A percentile compares a stretch with the other conserved stretches of the same genome.
Evolutionary conservation across 2,797 vertebrate genomes (phyloP).

Genomic region (Lates japonicus): DNA sequence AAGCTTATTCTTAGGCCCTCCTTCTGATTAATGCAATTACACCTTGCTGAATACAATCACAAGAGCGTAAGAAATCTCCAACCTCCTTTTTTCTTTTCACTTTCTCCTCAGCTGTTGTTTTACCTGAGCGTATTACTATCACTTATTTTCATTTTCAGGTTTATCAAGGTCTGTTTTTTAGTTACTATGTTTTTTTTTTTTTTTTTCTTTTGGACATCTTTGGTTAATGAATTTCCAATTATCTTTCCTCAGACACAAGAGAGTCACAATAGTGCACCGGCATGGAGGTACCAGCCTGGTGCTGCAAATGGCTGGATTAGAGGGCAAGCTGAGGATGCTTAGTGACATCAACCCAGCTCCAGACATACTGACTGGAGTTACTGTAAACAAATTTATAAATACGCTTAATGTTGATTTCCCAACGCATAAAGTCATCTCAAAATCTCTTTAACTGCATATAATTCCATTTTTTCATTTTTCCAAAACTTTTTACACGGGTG

Average conservation of each 20-base stretch:
- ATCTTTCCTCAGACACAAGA: background rate
- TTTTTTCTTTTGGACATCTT: background rate
- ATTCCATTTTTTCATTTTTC: constrained; percentile 22
- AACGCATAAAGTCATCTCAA: background rate
- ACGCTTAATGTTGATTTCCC: background rate
- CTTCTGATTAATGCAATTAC: constrained; percentile 80
- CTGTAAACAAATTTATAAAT: background rate
- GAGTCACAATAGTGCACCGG: background rate
- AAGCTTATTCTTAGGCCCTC: constrained; percentile 78
- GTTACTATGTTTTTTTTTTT: background rate
- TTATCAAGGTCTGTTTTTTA: constrained; percentile 20
- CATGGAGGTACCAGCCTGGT: background rate
- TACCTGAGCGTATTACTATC: constrained; percentile 17
- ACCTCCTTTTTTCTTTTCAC: constrained; percentile 20
- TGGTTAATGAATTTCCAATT: background rate
- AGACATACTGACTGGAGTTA: background rate
- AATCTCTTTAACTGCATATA: background rate
- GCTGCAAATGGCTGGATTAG: background rate
- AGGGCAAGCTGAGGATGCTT: background rate
- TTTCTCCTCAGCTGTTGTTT: constrained; percentile 32
- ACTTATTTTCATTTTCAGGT: constrained; percentile 31
- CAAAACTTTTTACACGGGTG: constrained; percentile 16
- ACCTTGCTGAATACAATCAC: constrained; percentile 62
- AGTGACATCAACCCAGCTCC: background rate
- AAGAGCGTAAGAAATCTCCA: constrained; percentile 30